phyloP scores from a whole-genome alignment of 1,140 invertebrate species.

The Camponotus vicinus region DNA sequence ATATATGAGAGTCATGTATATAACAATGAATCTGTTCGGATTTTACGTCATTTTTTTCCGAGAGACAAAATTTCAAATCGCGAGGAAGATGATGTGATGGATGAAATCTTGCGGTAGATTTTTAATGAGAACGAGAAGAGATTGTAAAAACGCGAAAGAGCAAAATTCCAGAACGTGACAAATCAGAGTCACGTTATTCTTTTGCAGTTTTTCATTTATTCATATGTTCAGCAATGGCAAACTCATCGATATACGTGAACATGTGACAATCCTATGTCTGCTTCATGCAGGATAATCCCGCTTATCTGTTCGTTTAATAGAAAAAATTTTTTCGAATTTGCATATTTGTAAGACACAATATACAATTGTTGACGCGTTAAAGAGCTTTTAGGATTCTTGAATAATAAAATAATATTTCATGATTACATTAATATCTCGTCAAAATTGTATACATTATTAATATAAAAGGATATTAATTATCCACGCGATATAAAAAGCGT shows the following conservation, averaged over 20 bases:
- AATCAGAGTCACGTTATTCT: conserved; percentile 64
- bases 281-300: conserved; percentile 5
- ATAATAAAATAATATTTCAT: conserved; percentile 19
- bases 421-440: background rate
- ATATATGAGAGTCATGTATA: background rate
- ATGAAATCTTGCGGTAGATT: background rate
- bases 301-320: conserved; percentile 14
- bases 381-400: background rate
- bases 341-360: background rate
- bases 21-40: background rate
- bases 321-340: background rate
- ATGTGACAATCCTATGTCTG: background rate
- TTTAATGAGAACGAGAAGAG: background rate
- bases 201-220: conserved; percentile 67
- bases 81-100: background rate
- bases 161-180: conserved; percentile 66
- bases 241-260: conserved; percentile 3
- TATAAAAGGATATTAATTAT: too few species aligned
- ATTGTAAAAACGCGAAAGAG: conserved; percentile 1
- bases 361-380: background rate
- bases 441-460: background rate
- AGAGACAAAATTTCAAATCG: background rate
- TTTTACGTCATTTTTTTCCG: background rate
- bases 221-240: conserved; percentile 34
- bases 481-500: too few species aligned